Evolutionary conservation across 1,140 invertebrate genomes (phyloP), one percentile per base, ranked within the genome.

Genomic region (Coenobita brevimanus): DNA sequence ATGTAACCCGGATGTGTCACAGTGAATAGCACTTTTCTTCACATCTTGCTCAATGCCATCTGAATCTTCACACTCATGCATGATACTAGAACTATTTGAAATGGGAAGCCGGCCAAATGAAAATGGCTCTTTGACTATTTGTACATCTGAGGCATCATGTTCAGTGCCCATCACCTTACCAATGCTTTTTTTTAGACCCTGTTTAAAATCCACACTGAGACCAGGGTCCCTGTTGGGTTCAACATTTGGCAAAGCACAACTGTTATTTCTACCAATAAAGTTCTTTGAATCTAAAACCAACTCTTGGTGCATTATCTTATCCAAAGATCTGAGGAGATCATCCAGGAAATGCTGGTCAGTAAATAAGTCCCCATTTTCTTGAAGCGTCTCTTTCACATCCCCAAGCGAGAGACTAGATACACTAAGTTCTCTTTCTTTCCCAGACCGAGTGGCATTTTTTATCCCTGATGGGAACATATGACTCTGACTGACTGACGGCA

Each of bases 331-430:
- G 10, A 83, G 69, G 1, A 83, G 46, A 21, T 83, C 82, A 38
- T 83, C 75, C 24, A 83, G n/a, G n/a, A 83, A 73, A 50, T 71
- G 50, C 24, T 43, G 38, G n/a, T 83, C 82, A 73, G 30, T 71
- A 2, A 83, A 38, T 21, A 83, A 43, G 17, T 73, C 43, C 10
- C 69, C 54, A 15, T 83, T 54, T 73, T 83, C 41, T 43, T 83
- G 82, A 0, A 83, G 46, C 8, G 82, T 50, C n/a, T 8, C 30
- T 46, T 36, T 83, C 6, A 83, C 82, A 60, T 73, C 67, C 13
- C 62, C 82, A 54, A 83, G 62, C 17, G 82, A 81, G 21, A 64
- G 30, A 43, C 6, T 64, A 10, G 57, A 30, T 38, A 64, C 15
- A 62, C 15, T n/a, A 13, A 38, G 43, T 8, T 38, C 57, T 8